Evolutionary conservation across 2,888 invertebrate species (phyloP).

Genomic region (Drosophila infuscata): DNA sequence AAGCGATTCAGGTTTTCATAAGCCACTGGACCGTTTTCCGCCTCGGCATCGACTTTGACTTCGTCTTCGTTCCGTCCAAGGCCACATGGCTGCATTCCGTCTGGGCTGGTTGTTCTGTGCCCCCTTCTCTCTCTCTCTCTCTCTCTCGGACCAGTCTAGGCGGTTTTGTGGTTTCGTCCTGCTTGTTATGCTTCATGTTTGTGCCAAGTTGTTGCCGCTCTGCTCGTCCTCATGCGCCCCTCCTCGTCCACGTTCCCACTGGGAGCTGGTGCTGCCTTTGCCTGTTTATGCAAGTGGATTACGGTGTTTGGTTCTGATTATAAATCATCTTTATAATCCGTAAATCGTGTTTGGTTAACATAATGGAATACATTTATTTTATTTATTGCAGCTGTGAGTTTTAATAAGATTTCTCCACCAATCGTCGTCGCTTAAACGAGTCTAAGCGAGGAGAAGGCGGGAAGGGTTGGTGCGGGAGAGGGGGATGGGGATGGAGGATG

Average conservation of each 20-base stretch:
- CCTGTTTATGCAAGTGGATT: constrained; percentile 81
- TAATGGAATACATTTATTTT: constrained; percentile 82
- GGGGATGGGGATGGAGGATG: neutral
- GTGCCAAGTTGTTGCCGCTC: constrained; percentile 64
- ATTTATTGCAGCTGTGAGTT: constrained; percentile 81
- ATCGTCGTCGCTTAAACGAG: constrained; percentile 40
- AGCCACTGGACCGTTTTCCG: constrained; percentile 19
- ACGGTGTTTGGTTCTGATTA: constrained; percentile 81
- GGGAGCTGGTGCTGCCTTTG: constrained; percentile 35
- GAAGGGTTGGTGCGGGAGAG: no score
- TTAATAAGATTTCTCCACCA: constrained; percentile 77
- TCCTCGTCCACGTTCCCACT: neutral
- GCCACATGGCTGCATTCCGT: constrained; percentile 50
- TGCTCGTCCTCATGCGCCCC: neutral
- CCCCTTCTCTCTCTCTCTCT: neutral
- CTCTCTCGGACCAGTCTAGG: constrained; percentile 14
- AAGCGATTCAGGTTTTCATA: constrained; percentile 78
- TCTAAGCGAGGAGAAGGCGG: neutral
- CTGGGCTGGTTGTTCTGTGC: constrained; percentile 26
- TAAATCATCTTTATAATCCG: constrained; percentile 82
- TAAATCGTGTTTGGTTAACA: constrained; percentile 82
- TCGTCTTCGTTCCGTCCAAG: constrained; percentile 19
- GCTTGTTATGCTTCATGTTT: constrained; percentile 75
- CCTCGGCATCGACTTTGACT: constrained; percentile 11
- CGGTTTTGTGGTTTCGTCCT: constrained; percentile 54